phyloP scores from a whole-genome alignment of 2,888 invertebrate genomes.

The Orchesella flavescens region DNA sequence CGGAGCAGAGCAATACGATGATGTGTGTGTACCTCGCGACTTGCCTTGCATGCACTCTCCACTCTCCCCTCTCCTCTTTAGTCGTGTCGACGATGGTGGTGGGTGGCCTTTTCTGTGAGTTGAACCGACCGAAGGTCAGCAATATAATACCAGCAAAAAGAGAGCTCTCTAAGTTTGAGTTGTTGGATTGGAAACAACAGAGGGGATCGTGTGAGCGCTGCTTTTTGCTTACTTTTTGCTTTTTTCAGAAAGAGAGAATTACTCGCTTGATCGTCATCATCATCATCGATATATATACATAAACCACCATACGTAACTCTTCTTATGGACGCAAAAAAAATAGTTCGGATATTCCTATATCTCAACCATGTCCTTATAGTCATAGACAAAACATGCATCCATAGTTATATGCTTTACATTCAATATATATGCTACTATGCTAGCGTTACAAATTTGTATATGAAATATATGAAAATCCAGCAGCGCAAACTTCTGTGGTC shows the following conservation, averaged over 20 bases:
- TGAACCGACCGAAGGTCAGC: conserved; percentile 61
- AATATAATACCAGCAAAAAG: conserved; percentile 34
- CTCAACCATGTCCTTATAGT: too few relatives aligned
- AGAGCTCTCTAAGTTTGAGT: conserved; percentile 1
- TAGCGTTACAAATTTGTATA: too few relatives aligned
- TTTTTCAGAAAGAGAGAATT: conserved; percentile 24
- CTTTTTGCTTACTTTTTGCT: conserved; percentile 8
- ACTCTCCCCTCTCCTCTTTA: conserved; percentile 46
- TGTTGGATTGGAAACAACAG: not conserved
- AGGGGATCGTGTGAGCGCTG: not conserved
- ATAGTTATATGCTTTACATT: too few relatives aligned
- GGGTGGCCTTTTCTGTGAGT: conserved; percentile 53
- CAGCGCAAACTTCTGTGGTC: too few relatives aligned
- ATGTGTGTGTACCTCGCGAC: conserved; percentile 48
- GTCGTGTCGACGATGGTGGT: conserved; percentile 56
- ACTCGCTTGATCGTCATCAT: conserved; percentile 28
- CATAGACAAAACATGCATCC: too few relatives aligned
- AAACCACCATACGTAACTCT: not conserved
- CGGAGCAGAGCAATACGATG: not conserved
- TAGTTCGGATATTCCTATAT: too few relatives aligned
- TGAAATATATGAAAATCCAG: too few relatives aligned
- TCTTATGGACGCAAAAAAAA: too few relatives aligned
- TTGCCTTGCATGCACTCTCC: conserved; percentile 49
- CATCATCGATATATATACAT: conserved; percentile 16
- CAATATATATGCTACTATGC: too few relatives aligned